Conservation (phyloP, 1,140 invertebrate species). For the Neotoxoptera formosana region DNA sequence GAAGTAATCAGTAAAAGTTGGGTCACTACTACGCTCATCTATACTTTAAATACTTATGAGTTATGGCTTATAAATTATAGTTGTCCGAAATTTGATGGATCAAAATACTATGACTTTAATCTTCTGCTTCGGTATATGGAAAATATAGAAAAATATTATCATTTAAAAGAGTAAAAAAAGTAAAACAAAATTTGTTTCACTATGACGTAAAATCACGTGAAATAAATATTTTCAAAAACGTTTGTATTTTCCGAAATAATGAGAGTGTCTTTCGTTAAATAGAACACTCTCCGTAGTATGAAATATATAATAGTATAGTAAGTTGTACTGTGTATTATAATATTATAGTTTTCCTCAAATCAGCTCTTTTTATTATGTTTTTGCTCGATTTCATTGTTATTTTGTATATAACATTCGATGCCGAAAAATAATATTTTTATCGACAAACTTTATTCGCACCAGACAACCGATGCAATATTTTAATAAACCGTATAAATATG, state of each 20-base stretch:
- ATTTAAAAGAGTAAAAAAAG: no score
- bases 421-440: background rate
- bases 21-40: no score
- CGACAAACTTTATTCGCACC: background rate
- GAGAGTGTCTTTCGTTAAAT: background rate
- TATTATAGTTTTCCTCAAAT: background rate
- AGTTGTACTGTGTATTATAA: background rate
- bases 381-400: background rate
- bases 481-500: background rate
- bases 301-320: background rate
- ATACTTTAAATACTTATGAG: no score
- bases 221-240: background rate
- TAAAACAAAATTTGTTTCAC: background rate
- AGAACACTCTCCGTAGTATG: background rate
- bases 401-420: background rate
- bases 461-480: background rate
- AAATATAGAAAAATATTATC: no score
- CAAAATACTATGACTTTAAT: no score
- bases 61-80: no score
- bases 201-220: background rate
- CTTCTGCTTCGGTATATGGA: no score
- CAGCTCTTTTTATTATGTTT: background rate
- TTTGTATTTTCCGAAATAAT: no score
- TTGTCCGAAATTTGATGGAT: no score
- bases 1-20: no score